Conservation (phyloP, 1,140 invertebrate genomes). For the Chelonus insularis region DNA sequence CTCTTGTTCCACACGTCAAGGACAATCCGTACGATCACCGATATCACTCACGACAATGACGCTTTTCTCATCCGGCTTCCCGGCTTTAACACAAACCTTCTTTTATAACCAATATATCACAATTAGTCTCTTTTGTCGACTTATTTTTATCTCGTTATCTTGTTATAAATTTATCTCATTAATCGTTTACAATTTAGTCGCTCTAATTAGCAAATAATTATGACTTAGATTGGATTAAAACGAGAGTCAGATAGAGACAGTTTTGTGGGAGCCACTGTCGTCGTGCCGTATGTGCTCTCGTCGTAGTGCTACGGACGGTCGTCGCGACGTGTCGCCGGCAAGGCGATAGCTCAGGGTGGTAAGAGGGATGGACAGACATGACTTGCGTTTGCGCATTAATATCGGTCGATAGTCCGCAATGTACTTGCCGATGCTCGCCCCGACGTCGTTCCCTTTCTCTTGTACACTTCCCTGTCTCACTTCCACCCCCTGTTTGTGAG, state of each 20-base stretch:
- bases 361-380: slow-evolving; percentile 36
- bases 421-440: slow-evolving; percentile 42
- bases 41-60: slow-evolving; percentile 4
- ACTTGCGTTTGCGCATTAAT: slow-evolving; percentile 43
- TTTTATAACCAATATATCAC: background rate
- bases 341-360: slow-evolving; percentile 46
- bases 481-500: slow-evolving; percentile 11
- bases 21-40: background rate
- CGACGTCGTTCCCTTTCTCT: slow-evolving; percentile 13
- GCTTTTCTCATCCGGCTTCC: slow-evolving; percentile 3
- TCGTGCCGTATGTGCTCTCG: background rate
- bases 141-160: too few species aligned
- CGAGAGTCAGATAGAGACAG: slow-evolving; percentile 12
- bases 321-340: slow-evolving; percentile 56
- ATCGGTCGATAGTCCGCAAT: slow-evolving; percentile 58
- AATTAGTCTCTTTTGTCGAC: background rate
- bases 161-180: too few species aligned
- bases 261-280: slow-evolving; percentile 6
- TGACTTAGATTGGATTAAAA: background rate
- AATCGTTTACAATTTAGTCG: too few species aligned
- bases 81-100: background rate
- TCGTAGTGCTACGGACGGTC: slow-evolving; percentile 41
- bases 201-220: too few species aligned
- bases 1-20: background rate
- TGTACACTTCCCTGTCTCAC: slow-evolving; percentile 20